Conservation (phyloP, 2,797 vertebrate species). For the Chelon auratus region DNA sequence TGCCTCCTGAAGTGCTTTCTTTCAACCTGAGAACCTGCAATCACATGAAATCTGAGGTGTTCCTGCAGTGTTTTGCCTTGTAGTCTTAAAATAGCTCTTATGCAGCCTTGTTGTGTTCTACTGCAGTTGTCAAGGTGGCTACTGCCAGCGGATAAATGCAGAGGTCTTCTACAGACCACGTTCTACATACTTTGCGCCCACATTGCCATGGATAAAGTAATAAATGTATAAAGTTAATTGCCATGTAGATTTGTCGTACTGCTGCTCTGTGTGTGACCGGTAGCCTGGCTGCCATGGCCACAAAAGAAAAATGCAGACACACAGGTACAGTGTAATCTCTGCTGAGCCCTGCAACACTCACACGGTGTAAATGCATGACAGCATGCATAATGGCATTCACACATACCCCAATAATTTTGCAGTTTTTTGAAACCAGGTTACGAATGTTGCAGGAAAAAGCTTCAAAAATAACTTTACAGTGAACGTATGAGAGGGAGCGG, state of each 20-base stretch:
- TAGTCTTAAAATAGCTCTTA: constrained; percentile 62
- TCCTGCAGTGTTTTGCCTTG: constrained; percentile 51
- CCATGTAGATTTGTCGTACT: neutral
- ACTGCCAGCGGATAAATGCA: constrained; percentile 43
- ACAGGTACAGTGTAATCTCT: constrained; percentile 53
- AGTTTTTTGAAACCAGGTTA: constrained; percentile 51
- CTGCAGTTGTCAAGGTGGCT: constrained; percentile 45
- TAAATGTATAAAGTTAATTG: constrained; percentile 23
- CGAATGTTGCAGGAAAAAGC: constrained; percentile 43
- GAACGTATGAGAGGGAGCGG: constrained; percentile 1
- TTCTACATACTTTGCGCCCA: constrained; percentile 8
- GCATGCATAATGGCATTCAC: constrained; percentile 75
- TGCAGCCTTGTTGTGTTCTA: constrained; percentile 51
- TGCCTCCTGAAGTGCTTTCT: constrained; percentile 37
- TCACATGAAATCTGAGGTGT: constrained; percentile 56
- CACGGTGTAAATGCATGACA: constrained; percentile 65
- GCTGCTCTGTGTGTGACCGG: constrained; percentile 4
- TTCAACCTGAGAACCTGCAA: constrained; percentile 60
- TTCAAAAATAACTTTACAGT: constrained; percentile 13
- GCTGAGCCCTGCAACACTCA: constrained; percentile 52
- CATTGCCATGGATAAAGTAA: constrained; percentile 22
- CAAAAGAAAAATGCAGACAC: constrained; percentile 39
- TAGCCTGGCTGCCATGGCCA: constrained; percentile 24
- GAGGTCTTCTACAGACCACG: constrained; percentile 25
- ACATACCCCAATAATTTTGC: constrained; percentile 70